Evolutionary conservation across 2,888 invertebrate genomes (phyloP), one percentile per base, ranked within the genome.

Genomic region (Clanis bilineata): DNA sequence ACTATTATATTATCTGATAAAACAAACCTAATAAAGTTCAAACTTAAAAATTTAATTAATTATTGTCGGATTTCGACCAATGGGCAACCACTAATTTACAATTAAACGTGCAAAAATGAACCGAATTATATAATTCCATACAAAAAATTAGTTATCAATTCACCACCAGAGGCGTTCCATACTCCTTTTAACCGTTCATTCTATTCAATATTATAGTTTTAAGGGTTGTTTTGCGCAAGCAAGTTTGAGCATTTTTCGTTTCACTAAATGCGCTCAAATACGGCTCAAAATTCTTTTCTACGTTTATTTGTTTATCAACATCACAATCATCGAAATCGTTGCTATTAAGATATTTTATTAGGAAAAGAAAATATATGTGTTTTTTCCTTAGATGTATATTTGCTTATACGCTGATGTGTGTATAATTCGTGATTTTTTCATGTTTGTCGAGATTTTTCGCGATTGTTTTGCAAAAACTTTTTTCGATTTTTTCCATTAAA

Each of bases 381-480:
- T 69, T 66, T 63, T 62, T 64, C 64, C 60, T 54, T 71, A 62
- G 61, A 62, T 63, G 63, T 67, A 44, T 65, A 60, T 22, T 66
- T 47, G 78, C 76, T 79, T 75, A n/a, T n/a, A 39, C 64, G 74
- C 73, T 76, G 71, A 55, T 70, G 71, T 75, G 71, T 80, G 72
- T 76, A 70, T 62, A 25, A 65, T 68, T 65, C 58, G 61, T 65
- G 18, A 57, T 57, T 65, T 67, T 61, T 51, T 51, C 51, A 32
- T 51, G 51, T 51, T 62, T 64, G 55, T 58, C 59, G 56, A 66
- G 18, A 60, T 21, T 61, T 64, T 63, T 47, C 62, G 55, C 12
- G 39, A 58, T 57, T 51, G n/a, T 62, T 68, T 62, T 12, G 67
- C 62, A 66, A 65, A 67, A 65, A 58, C 64, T 62, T 58, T 41